Evolutionary conservation across 1,140 invertebrate species (phyloP).

Genomic region (Heterodera carotae): DNA sequence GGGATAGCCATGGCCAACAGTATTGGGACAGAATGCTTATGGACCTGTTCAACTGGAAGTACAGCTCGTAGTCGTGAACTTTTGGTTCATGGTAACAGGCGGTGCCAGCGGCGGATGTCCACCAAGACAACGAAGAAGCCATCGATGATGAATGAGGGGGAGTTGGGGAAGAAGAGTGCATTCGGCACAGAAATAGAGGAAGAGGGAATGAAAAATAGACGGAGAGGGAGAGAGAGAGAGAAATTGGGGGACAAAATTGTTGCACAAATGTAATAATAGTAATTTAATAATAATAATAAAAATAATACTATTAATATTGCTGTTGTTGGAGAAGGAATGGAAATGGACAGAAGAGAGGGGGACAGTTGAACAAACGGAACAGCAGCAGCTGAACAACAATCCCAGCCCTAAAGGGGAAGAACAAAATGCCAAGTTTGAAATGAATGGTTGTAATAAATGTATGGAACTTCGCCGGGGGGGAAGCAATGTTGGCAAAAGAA

Average conservation of each 20-base stretch:
- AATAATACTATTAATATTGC: too few relatives aligned
- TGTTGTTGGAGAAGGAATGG: not conserved
- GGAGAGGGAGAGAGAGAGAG: too few relatives aligned
- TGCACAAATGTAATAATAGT: not conserved
- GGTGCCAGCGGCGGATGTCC: slow-evolving; percentile 9
- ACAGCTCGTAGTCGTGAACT: slow-evolving; percentile 63
- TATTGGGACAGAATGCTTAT: not conserved
- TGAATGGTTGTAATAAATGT: too few relatives aligned
- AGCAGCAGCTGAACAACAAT: not conserved
- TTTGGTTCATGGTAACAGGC: slow-evolving; percentile 63
- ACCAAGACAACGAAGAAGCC: not conserved
- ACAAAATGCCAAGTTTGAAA: not conserved
- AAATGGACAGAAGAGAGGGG: not conserved
- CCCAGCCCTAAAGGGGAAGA: not conserved
- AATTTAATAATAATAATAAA: too few relatives aligned
- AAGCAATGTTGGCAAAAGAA: not conserved
- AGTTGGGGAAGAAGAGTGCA: not conserved
- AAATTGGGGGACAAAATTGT: not conserved
- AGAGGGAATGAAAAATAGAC: not conserved
- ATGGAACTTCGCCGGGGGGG: not conserved
- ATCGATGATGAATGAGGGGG: not conserved
- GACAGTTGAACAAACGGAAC: not conserved
- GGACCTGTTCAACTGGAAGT: slow-evolving; percentile 49
- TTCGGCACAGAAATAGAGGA: not conserved
- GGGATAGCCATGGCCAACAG: not conserved